Evolutionary conservation across 2,113 vertebrate genomes (phyloP), one percentile per base, ranked within the genome.

Genomic region (Callorhinus ursinus): DNA sequence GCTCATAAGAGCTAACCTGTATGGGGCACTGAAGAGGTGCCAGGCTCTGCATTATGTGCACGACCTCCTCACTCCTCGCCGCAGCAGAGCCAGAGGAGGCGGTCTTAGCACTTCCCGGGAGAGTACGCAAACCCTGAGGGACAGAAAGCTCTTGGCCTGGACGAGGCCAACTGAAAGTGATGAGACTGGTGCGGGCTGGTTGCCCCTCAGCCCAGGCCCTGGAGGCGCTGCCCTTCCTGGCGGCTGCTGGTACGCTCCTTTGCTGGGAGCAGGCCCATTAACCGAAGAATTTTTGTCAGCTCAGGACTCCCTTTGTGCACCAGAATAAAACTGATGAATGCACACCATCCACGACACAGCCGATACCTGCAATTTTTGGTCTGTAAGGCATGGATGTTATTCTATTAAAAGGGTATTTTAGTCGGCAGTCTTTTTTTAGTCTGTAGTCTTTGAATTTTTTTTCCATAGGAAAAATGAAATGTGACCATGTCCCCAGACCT

Each of bases 401-500:
- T 85, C 39, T 94, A 1, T 86, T 79, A 96, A 87, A 90, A 53
- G 71, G 22, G 11, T 65, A 84, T 76, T 96, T 96, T 96, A 42
- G 49, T 95, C 18, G 59, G 15, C 67, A 74, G 39, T 46, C n/a
- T 72, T 71, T 80, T 89, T 94, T 82, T 91, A 65, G 61, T 59
- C 49, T 61, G 10, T 77, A 46, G 16, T 90, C 51, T 67, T 55
- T 71, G 74, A 57, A 26, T 86, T 77, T 57, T n/a, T 84, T 96
- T 88, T 96, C 15, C 39, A 26, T 89, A 95, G 51, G 88, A 71
- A 57, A 63, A 93, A 89, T 85, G 49, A 97, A 89, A 84, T 79
- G 24, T 21, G 22, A 77, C 57, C 71, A 21, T 80, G 36, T 72
- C 33, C 42, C 16, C 36, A 87, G 19, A 63, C 61, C 33, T 59